Evolutionary conservation across 2,888 invertebrate species (phyloP), one percentile per base, ranked within the genome.

Genomic region (Agelastica alni): DNA sequence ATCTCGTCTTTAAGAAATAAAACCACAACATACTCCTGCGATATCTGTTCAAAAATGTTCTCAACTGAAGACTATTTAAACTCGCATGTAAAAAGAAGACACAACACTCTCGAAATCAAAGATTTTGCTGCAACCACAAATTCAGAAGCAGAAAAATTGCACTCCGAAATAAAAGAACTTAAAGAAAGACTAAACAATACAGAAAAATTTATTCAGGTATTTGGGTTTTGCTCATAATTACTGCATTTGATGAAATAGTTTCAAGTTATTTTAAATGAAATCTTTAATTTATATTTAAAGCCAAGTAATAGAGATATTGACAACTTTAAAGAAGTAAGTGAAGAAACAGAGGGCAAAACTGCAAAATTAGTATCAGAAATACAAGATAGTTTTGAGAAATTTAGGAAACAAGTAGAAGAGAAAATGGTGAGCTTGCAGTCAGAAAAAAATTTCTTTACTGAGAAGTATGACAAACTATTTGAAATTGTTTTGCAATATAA

Each of bases 11-110:
- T 83, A 13, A 81, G 81, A 79, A 71, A 70, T 79, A 4, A 74
- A 43, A 10, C 48, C 13, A 75, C 76, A 42, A 14, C 59, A 12
- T 82, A 81, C 52, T 79, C 85, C 78, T 88, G 88, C 66, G 77
- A 74, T 30, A 80, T 81, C 66, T 88, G 88, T 65, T 80, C 82
- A n/a, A 88, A 88, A 75, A 80, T 83, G 5, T 88, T 88, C 70
- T 74, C 85, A 41, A 83, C 85, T 57, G 81, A 85, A 65, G 79
- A 83, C 51, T 87, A 84, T 70, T 77, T 86, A 53, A 80, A 80
- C 70, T 81, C 85, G 36, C 88, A 88, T 66, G 74, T 85, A 37
- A 76, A 79, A 57, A 79, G 87, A 61, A 78, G 87, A 20, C 88
- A 88, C 70, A 70, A 66, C 2, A 54, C 55, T 17, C 28, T 48